phyloP scores from a whole-genome alignment of 1,140 invertebrate species.

The Battus philenor region DNA sequence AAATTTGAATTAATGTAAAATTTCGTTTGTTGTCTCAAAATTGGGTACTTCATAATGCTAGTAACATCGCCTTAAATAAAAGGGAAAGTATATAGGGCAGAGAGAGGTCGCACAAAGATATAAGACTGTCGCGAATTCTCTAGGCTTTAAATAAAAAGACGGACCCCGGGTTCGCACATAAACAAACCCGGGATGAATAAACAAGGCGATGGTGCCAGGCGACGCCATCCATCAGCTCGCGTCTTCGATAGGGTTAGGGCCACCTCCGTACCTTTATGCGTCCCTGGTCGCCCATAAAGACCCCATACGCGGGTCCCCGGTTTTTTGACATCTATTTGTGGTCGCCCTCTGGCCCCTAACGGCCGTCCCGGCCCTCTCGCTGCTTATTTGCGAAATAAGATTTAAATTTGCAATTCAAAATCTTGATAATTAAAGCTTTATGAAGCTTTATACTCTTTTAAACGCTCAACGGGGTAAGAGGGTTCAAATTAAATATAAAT shows the following conservation, averaged over 20 bases:
- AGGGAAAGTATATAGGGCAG: no score
- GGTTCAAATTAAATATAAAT: not conserved
- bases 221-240: slow-evolving; percentile 69
- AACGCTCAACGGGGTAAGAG: not conserved
- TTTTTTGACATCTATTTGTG: slow-evolving; percentile 74
- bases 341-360: slow-evolving; percentile 60
- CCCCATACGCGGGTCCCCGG: slow-evolving; percentile 52
- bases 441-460: slow-evolving; percentile 2
- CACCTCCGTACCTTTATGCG: slow-evolving; percentile 69
- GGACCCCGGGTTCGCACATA: slow-evolving; percentile 47
- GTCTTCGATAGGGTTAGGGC: slow-evolving; percentile 73
- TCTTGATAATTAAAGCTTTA: slow-evolving; percentile 16
- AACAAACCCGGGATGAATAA: slow-evolving; percentile 66
- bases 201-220: slow-evolving; percentile 59
- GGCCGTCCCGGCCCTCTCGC: slow-evolving; percentile 29
- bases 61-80: no score
- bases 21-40: no score
- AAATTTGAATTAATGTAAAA: no score
- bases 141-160: slow-evolving; percentile 1
- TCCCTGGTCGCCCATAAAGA: slow-evolving; percentile 65
- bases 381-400: slow-evolving; percentile 25
- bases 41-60: no score
- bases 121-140: not conserved
- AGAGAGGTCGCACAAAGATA: no score
- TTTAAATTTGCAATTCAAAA: slow-evolving; percentile 38